These are phyloP conservation scores for Orcinus orca DNA, from an alignment of 2,113 vertebrate genomes.

Conservation along the genomic window DNA sequence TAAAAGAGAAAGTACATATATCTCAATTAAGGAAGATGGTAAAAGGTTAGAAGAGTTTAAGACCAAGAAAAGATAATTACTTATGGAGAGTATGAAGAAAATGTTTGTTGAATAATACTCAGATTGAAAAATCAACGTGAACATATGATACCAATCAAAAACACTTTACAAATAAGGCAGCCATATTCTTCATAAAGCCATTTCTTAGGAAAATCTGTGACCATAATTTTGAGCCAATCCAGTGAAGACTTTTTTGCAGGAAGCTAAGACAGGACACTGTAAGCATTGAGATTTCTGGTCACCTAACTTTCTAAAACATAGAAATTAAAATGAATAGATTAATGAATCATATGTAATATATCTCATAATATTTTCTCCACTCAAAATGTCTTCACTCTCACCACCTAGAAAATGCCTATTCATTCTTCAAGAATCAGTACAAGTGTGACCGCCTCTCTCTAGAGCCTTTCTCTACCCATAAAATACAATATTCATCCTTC, in stretches of 20 bases:
- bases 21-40: neutral
- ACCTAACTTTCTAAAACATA: conserved; percentile 11
- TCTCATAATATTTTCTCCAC: neutral
- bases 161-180: conserved; percentile 4
- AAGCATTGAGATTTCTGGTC: neutral
- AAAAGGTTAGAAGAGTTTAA: neutral
- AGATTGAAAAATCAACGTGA: conserved; percentile 21
- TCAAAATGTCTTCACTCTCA: neutral
- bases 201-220: conserved; percentile 7
- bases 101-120: neutral
- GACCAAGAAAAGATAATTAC: neutral
- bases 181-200: neutral
- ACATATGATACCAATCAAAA: neutral
- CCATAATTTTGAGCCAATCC: neutral
- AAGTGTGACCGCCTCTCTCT: neutral
- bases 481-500: neutral
- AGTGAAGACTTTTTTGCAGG: neutral
- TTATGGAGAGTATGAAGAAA: neutral
- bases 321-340: neutral
- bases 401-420: neutral
- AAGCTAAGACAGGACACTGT: neutral
- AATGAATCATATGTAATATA: neutral
- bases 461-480: neutral
- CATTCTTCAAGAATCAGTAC: neutral
- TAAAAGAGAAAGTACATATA: neutral